Evolutionary conservation across 30 jellyfish, hydroid and myxozoan species (phyloP), one percentile per base, ranked within the genome.

Genomic region (Pseudorhiza aurosa): DNA sequence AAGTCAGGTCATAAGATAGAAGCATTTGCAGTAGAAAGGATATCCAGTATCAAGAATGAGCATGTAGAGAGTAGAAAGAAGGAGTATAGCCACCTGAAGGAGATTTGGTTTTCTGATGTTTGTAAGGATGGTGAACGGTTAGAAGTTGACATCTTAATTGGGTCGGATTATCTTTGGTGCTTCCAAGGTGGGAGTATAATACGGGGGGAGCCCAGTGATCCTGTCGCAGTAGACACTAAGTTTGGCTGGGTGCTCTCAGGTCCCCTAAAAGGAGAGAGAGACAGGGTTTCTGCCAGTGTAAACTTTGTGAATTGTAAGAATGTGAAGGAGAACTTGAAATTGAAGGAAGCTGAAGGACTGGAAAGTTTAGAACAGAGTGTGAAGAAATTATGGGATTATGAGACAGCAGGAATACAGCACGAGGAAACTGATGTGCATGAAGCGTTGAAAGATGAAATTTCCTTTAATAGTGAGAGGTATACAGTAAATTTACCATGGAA

Each of bases 241-340:
- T 40, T 75, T 19, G 83, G 88, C 14, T 75, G 84, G 88, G 65
- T 72, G 27, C 86, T 46, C n/a, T n/a, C n/a, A n/a, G 86, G 86
- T 19, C 27, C 17, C 24, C 9, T 72, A 8, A 72, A 51, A 18
- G 75, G 82, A 19, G 29, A 49, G 77, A n/a, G 27, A 46, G 27
- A 12, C 5, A 2, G 60, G 15, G 60, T 12, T 4, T 46, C 6
- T 46, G 12, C 5, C 14, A 14, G 21, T 46, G 60, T 46, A 46
- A 46, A 46, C 19, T 46, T 46, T 46, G 60, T 14, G 19, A 2
- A 12, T 46, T 24, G 27, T 4, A 27, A 46, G n/a, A n/a, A n/a
- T n/a, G n/a, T n/a, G n/a, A n/a, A n/a, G n/a, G n/a, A n/a, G n/a
- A n/a, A 10, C 17, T 43, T 43, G 56, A 43, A 43, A 8, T 10